phyloP scores from a whole-genome alignment of 2,113 vertebrate genomes.

The Pipa parva region DNA sequence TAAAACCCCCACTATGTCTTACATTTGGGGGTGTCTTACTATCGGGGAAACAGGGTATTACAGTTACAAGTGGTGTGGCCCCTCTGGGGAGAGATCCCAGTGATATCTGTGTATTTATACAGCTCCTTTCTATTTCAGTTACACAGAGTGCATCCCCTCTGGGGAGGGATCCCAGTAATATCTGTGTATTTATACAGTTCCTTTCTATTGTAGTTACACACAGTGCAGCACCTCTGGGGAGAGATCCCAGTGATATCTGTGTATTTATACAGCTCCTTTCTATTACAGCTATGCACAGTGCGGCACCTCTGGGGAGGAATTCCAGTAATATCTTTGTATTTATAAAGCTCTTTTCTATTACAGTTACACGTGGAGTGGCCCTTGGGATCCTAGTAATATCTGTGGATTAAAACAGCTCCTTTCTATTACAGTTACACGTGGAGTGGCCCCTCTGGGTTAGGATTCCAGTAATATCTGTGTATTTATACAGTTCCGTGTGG shows the following conservation, averaged over 20 bases:
- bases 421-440: conserved; percentile 10
- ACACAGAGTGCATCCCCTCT: too few species aligned
- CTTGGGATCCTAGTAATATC: not conserved
- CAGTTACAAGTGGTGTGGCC: too few species aligned
- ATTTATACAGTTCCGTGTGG: conserved; percentile 1
- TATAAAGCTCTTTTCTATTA: not conserved
- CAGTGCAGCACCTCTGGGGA: too few species aligned
- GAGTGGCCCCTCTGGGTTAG: not conserved
- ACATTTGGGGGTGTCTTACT: too few species aligned
- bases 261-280: not conserved
- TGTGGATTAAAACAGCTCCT: conserved; percentile 1
- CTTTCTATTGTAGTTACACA: too few species aligned
- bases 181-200: too few species aligned
- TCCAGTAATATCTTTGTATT: not conserved
- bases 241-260: too few species aligned
- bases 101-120: too few species aligned
- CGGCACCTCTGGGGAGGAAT: not conserved
- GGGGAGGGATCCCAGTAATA: too few species aligned
- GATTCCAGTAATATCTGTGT: conserved; percentile 14
- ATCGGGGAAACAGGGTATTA: too few species aligned
- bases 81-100: not conserved
- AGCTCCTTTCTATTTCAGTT: too few species aligned
- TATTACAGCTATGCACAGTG: not conserved
- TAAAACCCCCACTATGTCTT: too few species aligned
- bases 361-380: not conserved